Base-by-base conservation (phyloP, 2,888 invertebrate species). In the Nomada goodeniana region DNA sequence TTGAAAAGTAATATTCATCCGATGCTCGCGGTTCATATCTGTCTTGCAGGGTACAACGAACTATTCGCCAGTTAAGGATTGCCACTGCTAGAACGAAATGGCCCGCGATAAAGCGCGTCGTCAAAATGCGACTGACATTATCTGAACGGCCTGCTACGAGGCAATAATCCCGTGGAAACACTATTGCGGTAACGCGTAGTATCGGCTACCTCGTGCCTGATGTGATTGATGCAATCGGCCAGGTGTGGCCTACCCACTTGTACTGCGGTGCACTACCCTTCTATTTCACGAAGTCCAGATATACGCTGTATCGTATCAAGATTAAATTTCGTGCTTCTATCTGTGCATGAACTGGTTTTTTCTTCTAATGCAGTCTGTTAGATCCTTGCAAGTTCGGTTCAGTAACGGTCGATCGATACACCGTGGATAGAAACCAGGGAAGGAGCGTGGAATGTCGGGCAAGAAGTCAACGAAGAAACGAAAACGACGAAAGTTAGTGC, bases 141-240 rank as follows among this genome's bases (percentile, higher is more conserved):
- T 73, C 71, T 77, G 63, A 71, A 53, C 61, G 55, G 65, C 63
- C 57, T 18, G 63, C 72, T 69, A 77, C 77, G 82, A 53, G 81
- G 81, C 84, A 80, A 80, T 85, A 85, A 85, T 75, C 76, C 64
- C 57, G 64, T 78, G 82, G 82, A 82, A 69, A 82, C 75, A 75
- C 82, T 72, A 82, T 85, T 85, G 82, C 68, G 84, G 82, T 65
- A 75, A 76, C 72, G 75, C 73, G 78, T 70, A 70, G 77, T 70
- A 74, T 84, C 76, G 70, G 72, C 84, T 76, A 61, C 67, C 63
- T 76, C 60, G 73, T 67, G 84, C 74, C 81, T 86, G 71, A 77
- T 86, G 76, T 84, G 84, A 86, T 86, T 84, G 82, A 86, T 86
- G 86, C 82, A 86, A 78, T 71, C 86, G 73, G 84, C 75, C 82